Evolutionary conservation across 2,113 vertebrate species (phyloP).

Genomic region (Coryphaenoides rupestris): DNA sequence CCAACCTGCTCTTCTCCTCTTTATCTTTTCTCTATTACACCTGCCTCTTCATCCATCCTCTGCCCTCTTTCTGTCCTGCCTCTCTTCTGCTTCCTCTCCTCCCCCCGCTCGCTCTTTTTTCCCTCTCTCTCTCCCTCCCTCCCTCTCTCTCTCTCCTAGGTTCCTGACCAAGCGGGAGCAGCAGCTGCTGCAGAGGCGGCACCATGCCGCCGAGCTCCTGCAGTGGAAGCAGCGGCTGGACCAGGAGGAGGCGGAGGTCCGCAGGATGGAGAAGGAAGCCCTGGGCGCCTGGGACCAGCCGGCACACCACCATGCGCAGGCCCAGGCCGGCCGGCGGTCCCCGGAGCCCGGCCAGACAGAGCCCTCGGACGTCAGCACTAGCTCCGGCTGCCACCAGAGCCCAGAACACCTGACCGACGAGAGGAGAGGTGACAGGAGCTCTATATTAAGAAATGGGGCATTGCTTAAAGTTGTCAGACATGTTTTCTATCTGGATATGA

Average conservation of each 20-base stretch:
- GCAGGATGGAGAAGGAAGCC: conserved; percentile 88
- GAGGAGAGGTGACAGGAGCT: conserved; percentile 53
- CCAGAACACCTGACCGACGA: conserved; percentile 37
- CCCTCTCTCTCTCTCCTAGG: conserved; percentile 57
- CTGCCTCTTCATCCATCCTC: neutral
- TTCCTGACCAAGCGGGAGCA: conserved; percentile 95
- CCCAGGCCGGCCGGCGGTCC: neutral
- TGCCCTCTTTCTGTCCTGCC: too few species aligned
- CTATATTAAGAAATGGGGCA: too few species aligned
- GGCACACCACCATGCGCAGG: conserved; percentile 22
- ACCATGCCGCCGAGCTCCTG: conserved; percentile 87
- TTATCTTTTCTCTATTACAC: neutral
- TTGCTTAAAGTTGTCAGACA: neutral
- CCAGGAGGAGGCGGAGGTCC: conserved; percentile 87
- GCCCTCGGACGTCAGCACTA: conserved; percentile 28
- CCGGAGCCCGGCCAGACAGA: conserved; percentile 30
- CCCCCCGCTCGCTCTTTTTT: too few species aligned
- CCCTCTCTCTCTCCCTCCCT: neutral
- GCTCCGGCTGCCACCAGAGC: conserved; percentile 27
- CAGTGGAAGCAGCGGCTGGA: conserved; percentile 91
- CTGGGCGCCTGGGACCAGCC: conserved; percentile 86
- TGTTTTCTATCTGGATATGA: conserved; percentile 6
- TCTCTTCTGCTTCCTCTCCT: neutral
- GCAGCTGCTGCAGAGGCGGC: conserved; percentile 89
- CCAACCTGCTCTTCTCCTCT: neutral